Evolutionary conservation across 1,140 invertebrate genomes (phyloP).

Genomic region (Gerris buenoi): DNA sequence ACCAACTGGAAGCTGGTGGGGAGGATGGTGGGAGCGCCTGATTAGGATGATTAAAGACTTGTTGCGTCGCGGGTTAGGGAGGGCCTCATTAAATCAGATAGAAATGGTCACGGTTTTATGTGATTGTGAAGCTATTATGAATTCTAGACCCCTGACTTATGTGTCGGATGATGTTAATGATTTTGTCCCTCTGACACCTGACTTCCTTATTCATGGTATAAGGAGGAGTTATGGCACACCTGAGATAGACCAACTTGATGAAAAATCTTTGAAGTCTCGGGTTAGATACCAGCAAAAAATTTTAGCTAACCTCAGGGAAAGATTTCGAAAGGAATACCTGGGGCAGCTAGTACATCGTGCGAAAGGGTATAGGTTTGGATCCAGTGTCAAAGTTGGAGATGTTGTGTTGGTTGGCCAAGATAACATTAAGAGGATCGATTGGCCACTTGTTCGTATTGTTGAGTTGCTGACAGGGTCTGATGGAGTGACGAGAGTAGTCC

Average conservation of each 20-base stretch:
- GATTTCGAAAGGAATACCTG: background rate
- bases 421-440: background rate
- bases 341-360: background rate
- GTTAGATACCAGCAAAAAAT: background rate
- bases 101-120: background rate
- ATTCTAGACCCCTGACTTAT: background rate
- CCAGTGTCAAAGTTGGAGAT: background rate
- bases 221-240: background rate
- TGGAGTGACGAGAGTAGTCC: background rate
- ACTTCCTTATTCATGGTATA: background rate
- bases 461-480: background rate
- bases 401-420: background rate
- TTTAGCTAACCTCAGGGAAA: background rate
- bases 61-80: background rate
- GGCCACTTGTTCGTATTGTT: background rate
- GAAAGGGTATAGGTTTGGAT: background rate
- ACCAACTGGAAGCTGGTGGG: too few species aligned
- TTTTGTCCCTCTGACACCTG: background rate
- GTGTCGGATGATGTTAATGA: background rate
- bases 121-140: background rate
- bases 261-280: background rate
- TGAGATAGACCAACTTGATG: background rate
- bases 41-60: background rate
- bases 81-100: background rate
- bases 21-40: background rate